Evolutionary conservation across 1,140 invertebrate species (phyloP).

Genomic region (Acromyrmex charruanus): DNA sequence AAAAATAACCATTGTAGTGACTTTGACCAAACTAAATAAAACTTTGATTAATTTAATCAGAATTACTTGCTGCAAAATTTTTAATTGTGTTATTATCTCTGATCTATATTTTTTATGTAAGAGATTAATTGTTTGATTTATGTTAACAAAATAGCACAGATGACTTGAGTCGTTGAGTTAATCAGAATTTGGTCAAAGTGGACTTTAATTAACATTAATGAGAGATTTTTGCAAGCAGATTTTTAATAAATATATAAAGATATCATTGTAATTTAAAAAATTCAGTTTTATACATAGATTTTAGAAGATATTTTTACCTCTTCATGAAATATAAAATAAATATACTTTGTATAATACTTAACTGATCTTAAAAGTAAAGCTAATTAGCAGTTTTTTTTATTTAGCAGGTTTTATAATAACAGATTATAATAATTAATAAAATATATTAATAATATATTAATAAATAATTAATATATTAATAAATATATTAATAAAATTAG

Average conservation of each 20-base stretch:
- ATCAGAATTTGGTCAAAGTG: neutral
- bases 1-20: neutral
- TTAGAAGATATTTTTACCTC: neutral
- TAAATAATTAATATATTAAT: too few relatives aligned
- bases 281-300: neutral
- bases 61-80: neutral
- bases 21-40: too few relatives aligned
- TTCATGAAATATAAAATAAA: neutral
- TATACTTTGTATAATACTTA: constrained; percentile 26
- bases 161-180: neutral
- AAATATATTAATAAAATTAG: neutral
- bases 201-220: neutral
- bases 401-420: neutral
- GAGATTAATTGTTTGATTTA: neutral
- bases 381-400: constrained; percentile 9
- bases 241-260: neutral
- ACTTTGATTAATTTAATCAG: neutral
- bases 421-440: too few relatives aligned
- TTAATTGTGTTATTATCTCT: neutral
- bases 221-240: neutral
- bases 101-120: neutral
- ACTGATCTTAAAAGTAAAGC: neutral
- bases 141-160: neutral
- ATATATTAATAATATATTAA: too few relatives aligned
- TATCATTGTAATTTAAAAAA: neutral